Conservation (phyloP, 2,888 invertebrate genomes). For the Acanthosoma haemorrhoidale region DNA sequence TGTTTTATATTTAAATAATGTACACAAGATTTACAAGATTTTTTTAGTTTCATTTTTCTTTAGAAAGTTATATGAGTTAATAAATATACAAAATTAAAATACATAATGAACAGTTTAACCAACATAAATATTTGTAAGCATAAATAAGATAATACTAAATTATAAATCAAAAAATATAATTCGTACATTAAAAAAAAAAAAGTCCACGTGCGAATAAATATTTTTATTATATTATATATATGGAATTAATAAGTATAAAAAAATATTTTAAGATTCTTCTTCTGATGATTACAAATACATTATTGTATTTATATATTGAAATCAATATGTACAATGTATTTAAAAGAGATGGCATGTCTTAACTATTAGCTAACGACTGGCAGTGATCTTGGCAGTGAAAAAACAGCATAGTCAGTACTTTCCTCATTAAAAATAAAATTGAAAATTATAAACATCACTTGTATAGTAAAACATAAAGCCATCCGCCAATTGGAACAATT, state of each 20-base stretch:
- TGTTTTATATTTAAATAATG: conserved; percentile 1
- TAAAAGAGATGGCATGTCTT: conserved; percentile 22
- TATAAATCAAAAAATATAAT: background rate
- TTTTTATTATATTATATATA: background rate
- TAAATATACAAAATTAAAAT: background rate
- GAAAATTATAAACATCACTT: background rate
- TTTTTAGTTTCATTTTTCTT: background rate
- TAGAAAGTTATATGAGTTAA: background rate
- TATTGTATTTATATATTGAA: background rate
- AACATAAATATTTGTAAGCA: background rate
- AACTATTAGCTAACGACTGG: conserved; percentile 27
- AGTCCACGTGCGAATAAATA: conserved; percentile 19
- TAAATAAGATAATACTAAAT: background rate
- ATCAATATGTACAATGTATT: conserved; percentile 14
- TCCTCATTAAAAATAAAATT: background rate
- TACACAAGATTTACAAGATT: conserved; percentile 4
- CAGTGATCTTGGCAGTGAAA: conserved; percentile 30
- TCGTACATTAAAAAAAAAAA: background rate
- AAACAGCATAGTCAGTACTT: background rate
- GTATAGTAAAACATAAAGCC: conserved; percentile 1
- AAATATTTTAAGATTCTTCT: conserved; percentile 14
- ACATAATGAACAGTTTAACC: background rate
- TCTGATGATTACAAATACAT: conserved; percentile 1
- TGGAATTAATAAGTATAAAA: conserved; percentile 4
- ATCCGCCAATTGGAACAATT: background rate